Evolutionary conservation across 2,888 invertebrate genomes (phyloP).

Genomic region (Caenorhabditis sp.): DNA sequence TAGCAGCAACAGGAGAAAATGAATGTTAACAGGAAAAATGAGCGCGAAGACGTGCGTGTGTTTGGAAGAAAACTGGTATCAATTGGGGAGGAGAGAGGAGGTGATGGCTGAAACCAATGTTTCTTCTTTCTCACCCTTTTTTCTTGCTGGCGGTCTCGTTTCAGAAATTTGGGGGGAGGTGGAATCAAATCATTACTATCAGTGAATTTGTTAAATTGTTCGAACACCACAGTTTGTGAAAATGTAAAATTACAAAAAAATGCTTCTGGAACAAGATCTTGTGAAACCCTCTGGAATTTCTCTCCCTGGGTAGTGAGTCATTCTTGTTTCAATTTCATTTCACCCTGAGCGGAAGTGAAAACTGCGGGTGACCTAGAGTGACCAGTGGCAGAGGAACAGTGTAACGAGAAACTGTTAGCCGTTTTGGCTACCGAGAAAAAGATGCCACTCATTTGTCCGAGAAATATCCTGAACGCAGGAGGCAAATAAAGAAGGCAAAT

Average conservation of each 20-base stretch:
- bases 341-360: conserved; percentile 27
- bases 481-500: conserved; percentile 43
- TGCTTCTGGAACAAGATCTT: conserved; percentile 51
- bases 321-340: conserved; percentile 18
- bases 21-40: conserved; percentile 65
- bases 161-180: conserved; percentile 20
- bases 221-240: background rate
- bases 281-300: background rate
- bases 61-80: conserved; percentile 61
- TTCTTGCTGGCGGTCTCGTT: conserved; percentile 52
- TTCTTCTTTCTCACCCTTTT: conserved; percentile 46
- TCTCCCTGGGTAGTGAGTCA: too few species aligned
- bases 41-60: conserved; percentile 49
- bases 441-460: conserved; percentile 41
- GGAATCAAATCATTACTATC: conserved; percentile 37
- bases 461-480: conserved; percentile 50
- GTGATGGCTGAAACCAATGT: conserved; percentile 65
- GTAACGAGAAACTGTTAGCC: conserved; percentile 32
- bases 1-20: conserved; percentile 19
- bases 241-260: conserved; percentile 1
- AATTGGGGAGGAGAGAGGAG: conserved; percentile 30
- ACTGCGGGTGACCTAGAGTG: background rate
- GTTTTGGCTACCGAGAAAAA: background rate
- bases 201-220: conserved; percentile 52
- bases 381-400: conserved; percentile 27